These are phyloP conservation scores for Archivesica marissinica DNA, from an alignment of 1,140 invertebrate genomes.

Conservation along the genomic window DNA sequence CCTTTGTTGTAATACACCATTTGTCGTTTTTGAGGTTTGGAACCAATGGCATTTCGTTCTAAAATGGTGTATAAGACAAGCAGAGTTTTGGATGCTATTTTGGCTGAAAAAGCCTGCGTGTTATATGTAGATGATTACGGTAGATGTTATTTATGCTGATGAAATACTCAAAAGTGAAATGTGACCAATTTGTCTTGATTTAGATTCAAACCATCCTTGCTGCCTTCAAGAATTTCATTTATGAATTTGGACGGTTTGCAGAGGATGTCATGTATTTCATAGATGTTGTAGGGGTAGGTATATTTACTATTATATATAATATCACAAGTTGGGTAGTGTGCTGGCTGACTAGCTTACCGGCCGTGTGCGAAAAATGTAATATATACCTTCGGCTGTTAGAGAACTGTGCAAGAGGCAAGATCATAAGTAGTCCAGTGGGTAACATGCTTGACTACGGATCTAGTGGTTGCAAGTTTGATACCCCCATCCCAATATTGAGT, in stretches of 20 bases:
- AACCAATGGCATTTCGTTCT: not conserved
- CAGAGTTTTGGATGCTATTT: not conserved
- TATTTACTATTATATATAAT: not conserved
- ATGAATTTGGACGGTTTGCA: conserved; percentile 32
- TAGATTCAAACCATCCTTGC: conserved; percentile 24
- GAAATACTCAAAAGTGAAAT: not conserved
- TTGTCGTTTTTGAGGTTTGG: not conserved
- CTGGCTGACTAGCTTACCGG: no score
- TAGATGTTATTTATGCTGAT: not conserved
- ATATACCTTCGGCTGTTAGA: no score
- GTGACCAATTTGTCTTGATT: not conserved
- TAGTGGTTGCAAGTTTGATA: no score
- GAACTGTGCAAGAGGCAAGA: no score
- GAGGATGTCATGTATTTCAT: conserved; percentile 35
- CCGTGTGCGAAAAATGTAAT: no score
- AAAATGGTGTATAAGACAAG: not conserved
- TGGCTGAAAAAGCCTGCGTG: not conserved
- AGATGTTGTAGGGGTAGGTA: conserved; percentile 48
- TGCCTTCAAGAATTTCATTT: conserved; percentile 19
- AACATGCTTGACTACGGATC: no score
- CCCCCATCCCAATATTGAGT: no score
- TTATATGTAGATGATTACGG: not conserved
- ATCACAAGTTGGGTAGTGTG: no score
- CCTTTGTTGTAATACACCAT: not conserved
- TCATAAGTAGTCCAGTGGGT: no score